Evolutionary conservation across 2,113 vertebrate genomes (phyloP).

Genomic region (Bostrychus sinensis): DNA sequence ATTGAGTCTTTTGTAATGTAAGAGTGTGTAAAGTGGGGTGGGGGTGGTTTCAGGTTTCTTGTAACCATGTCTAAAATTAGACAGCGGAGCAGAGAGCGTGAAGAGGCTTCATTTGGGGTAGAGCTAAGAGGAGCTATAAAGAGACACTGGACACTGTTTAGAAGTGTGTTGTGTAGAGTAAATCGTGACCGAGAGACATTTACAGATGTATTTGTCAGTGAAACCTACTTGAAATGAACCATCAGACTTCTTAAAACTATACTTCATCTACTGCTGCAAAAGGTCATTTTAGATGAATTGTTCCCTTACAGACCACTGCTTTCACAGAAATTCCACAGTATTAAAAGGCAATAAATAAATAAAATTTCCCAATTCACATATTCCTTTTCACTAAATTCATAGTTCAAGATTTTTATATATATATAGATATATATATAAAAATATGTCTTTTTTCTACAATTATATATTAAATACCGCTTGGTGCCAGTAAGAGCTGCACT

Average conservation of each 20-base stretch:
- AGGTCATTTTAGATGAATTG: slow-evolving; percentile 34
- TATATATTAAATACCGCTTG: slow-evolving; percentile 70
- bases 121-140: slow-evolving; percentile 1
- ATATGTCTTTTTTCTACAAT: slow-evolving; percentile 76
- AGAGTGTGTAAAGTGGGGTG: slow-evolving; percentile 16
- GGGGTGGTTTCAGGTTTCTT: slow-evolving; percentile 38
- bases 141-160: slow-evolving; percentile 5
- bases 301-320: slow-evolving; percentile 59
- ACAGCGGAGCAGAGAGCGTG: background rate
- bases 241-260: background rate
- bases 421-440: slow-evolving; percentile 82
- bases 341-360: slow-evolving; percentile 74
- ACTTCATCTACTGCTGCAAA: background rate
- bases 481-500: slow-evolving; percentile 78
- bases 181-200: too few species aligned
- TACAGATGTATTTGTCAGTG: slow-evolving; percentile 6
- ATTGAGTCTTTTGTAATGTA: slow-evolving; percentile 16
- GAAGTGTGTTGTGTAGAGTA: background rate
- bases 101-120: background rate
- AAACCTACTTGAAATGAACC: slow-evolving; percentile 9
- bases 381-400: slow-evolving; percentile 63
- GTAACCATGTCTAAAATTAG: slow-evolving; percentile 55
- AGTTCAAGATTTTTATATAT: slow-evolving; percentile 67
- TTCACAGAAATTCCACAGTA: slow-evolving; percentile 57
- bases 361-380: slow-evolving; percentile 62